Base-by-base conservation (phyloP, 1,140 invertebrate species). In the Solen grandis region DNA sequence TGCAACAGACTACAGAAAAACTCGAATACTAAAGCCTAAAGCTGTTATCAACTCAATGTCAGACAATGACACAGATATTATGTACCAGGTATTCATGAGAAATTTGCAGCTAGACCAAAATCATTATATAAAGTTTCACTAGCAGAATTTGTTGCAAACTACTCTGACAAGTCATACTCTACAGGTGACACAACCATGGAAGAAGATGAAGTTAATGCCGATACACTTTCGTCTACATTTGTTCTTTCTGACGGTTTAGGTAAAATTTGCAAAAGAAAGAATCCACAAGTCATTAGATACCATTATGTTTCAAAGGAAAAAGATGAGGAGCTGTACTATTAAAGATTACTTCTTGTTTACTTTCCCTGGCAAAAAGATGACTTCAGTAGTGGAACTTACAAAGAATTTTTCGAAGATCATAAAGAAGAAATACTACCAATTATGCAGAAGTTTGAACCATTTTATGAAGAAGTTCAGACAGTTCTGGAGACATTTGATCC, bases 401-500 rank as follows among this genome's bases (percentile, higher is more conserved):
- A 70, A 22, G 41, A 19, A 55, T 22, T 70, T 33, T 70, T 70
- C 55, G 31, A 54, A 74, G 52, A 77, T n/a, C 31, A 63, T 13
- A 55, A 77, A 66, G 31, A 68, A 27, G 38, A 57, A 29, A 63
- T 76, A 68, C n/a, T n/a, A n/a, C n/a, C n/a, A n/a, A n/a, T n/a
- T n/a, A n/a, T n/a, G n/a, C n/a, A n/a, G n/a, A n/a, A n/a, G n/a
- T n/a, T n/a, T n/a, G n/a, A n/a, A n/a, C n/a, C n/a, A n/a, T n/a
- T n/a, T n/a, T n/a, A n/a, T 77, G 31, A 77, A 35, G 29, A 65
- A 29, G 62, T 77, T 14, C 62, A 77, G 3, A 66, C 60, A 63
- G 63, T 77, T 13, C 75, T 77, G 5, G 46, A 66, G 5, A 54
- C 38, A 8, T 77, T 77, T 33, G 75, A 77, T 66, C 63, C 75